Evolutionary conservation across 2,797 vertebrate species (phyloP).

Genomic region (Danio choprae): DNA sequence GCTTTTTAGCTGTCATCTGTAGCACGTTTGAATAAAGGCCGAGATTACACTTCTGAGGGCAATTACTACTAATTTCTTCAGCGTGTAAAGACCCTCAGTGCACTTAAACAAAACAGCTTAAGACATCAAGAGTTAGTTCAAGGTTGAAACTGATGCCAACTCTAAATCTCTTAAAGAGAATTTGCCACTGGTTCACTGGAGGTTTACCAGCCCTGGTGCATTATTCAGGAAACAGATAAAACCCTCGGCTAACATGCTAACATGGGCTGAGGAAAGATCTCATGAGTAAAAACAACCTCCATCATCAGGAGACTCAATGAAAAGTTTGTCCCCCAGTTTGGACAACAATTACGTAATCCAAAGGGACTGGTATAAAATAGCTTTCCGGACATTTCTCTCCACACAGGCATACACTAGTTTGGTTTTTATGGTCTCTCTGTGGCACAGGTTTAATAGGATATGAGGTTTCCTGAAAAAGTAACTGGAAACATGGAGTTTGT

Average conservation of each 20-base stretch:
- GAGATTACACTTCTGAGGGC: conserved; percentile 50
- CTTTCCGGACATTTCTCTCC: conserved; percentile 42
- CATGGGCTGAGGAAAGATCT: conserved; percentile 39
- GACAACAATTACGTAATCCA: conserved; percentile 44
- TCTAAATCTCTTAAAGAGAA: conserved; percentile 28
- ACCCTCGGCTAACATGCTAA: conserved; percentile 29
- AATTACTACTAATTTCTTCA: conserved; percentile 49
- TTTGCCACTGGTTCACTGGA: conserved; percentile 29
- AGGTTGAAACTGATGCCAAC: neutral
- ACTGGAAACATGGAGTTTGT: conserved; percentile 52
- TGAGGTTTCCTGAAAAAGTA: conserved; percentile 61
- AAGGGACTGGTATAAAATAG: conserved; percentile 14
- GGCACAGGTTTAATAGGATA: conserved; percentile 62
- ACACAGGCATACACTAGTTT: conserved; percentile 28
- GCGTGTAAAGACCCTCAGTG: conserved; percentile 53
- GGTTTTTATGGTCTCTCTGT: conserved; percentile 54
- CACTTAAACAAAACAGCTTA: conserved; percentile 59
- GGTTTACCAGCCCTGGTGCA: conserved; percentile 28
- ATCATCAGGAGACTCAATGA: conserved; percentile 30
- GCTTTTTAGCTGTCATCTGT: conserved; percentile 44
- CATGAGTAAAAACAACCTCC: conserved; percentile 15
- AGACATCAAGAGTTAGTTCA: conserved; percentile 45
- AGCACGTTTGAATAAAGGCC: conserved; percentile 40
- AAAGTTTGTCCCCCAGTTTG: conserved; percentile 31
- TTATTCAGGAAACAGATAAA: conserved; percentile 47